Conservation (phyloP, 2,888 invertebrate species). For the Plagodis dolabraria region DNA sequence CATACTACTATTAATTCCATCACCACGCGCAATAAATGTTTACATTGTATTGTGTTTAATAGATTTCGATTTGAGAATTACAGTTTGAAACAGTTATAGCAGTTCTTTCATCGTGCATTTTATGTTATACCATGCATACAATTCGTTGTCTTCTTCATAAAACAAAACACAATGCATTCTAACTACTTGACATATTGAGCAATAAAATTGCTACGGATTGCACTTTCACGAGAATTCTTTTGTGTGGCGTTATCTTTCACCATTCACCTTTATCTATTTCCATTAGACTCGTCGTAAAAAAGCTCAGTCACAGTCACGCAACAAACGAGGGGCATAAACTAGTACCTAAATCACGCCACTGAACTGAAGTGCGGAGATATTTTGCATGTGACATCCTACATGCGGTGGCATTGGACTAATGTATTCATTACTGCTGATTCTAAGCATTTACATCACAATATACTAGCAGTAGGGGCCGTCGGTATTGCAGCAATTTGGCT, state of each 20-base stretch:
- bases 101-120: too few species aligned
- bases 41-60: too few species aligned
- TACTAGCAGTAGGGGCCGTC: slow-evolving; percentile 4
- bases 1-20: too few species aligned
- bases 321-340: slow-evolving; percentile 27
- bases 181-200: slow-evolving; percentile 5
- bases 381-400: slow-evolving; percentile 29
- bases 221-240: slow-evolving; percentile 8
- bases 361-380: slow-evolving; percentile 28
- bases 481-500: slow-evolving; percentile 16
- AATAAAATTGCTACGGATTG: slow-evolving; percentile 9
- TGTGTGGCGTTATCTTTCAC: slow-evolving; percentile 14
- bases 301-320: slow-evolving; percentile 35
- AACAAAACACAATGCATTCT: not conserved
- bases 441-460: slow-evolving; percentile 28
- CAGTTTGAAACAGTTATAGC: too few species aligned
- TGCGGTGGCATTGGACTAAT: slow-evolving; percentile 33
- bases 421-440: slow-evolving; percentile 42
- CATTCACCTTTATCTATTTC: slow-evolving; percentile 23
- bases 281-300: slow-evolving; percentile 28
- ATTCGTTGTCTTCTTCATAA: not conserved
- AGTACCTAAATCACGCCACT: slow-evolving; percentile 33
- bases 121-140: not conserved
- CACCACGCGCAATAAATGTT: too few species aligned
- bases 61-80: too few species aligned